Conservation (phyloP, 1,140 invertebrate genomes). For the Meloidogyne exigua region DNA sequence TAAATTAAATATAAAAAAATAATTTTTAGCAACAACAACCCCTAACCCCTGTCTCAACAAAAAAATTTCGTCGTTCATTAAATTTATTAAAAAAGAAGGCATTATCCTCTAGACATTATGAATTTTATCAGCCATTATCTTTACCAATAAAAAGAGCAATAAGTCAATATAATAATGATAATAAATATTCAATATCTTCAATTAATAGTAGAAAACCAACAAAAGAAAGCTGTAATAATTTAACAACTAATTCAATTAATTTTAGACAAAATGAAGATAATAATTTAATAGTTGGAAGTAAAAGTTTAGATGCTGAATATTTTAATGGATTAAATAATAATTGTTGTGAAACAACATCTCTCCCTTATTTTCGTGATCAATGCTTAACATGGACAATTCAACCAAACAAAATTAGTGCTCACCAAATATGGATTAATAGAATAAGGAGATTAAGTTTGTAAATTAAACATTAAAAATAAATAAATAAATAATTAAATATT, state of each 20-base stretch:
- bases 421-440: conserved; percentile 19
- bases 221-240: not conserved
- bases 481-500: too few species aligned
- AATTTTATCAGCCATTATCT: not conserved
- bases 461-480: too few species aligned
- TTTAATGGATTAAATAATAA: not conserved
- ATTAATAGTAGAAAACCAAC: conserved; percentile 14
- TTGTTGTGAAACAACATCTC: not conserved
- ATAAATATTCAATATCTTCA: conserved; percentile 12
- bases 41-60: not conserved
- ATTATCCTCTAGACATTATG: not conserved
- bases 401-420: conserved; percentile 1
- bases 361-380: not conserved
- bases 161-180: not conserved
- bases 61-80: not conserved
- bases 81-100: not conserved
- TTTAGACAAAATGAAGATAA: not conserved
- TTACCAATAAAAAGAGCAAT: not conserved
- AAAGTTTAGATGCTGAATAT: not conserved
- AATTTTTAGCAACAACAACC: not conserved
- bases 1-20: too few species aligned
- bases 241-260: conserved; percentile 3
- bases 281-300: not conserved
- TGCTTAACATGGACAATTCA: not conserved
- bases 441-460: conserved; percentile 24